Conservation (phyloP, 1,140 invertebrate genomes). For the Drosophila sturtevanti region DNA sequence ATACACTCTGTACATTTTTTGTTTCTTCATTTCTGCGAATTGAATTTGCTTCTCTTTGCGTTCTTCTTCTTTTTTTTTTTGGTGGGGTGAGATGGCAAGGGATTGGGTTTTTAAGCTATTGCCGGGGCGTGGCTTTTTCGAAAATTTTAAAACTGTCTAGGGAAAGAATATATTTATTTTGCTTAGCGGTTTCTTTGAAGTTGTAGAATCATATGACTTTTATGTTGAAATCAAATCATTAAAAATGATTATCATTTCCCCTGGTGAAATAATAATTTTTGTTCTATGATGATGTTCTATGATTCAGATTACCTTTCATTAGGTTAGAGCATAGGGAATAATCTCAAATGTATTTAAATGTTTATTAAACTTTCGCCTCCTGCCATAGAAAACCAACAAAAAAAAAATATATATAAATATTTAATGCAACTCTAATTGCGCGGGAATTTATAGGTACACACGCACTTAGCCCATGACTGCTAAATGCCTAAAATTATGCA, state of each 20-base stretch:
- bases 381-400: conserved; percentile 10
- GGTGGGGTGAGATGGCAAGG: conserved; percentile 6
- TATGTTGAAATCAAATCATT: conserved; percentile 9
- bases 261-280: not conserved
- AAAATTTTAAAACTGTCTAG: conserved; percentile 32
- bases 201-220: not conserved
- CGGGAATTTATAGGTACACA: conserved; percentile 39
- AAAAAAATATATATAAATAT: conserved; percentile 52
- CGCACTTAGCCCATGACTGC: not conserved
- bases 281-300: not conserved
- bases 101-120: conserved; percentile 59
- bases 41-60: conserved; percentile 1
- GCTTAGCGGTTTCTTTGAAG: not conserved
- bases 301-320: not conserved
- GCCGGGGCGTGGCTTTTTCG: conserved; percentile 16
- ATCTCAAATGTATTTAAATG: conserved; percentile 24
- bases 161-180: conserved; percentile 6
- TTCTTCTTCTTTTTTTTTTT: conserved; percentile 10
- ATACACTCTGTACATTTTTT: not conserved
- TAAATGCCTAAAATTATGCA: conserved; percentile 27
- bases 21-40: conserved; percentile 37
- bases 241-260: not conserved
- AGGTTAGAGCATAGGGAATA: not conserved
- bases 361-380: conserved; percentile 22
- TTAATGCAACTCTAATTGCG: conserved; percentile 74